These are phyloP conservation scores for Zaprionus kolodkinae DNA, from an alignment of 1,140 invertebrate species.

Conservation along the genomic window DNA sequence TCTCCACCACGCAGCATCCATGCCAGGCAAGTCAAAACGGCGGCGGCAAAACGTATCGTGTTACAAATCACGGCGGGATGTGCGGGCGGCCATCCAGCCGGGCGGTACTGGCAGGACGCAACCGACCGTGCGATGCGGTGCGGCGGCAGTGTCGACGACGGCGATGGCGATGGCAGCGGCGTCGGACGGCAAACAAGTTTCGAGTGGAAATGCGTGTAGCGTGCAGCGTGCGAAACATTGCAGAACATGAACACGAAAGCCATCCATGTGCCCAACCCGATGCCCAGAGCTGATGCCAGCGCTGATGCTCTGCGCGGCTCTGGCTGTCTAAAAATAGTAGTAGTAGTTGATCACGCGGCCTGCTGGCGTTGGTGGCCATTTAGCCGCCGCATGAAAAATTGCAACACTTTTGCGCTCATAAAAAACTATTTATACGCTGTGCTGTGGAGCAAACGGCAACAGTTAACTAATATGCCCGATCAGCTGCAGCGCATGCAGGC, in stretches of 20 bases:
- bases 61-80: slow-evolving; percentile 76
- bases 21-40: slow-evolving; percentile 50
- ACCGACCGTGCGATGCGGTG: slow-evolving; percentile 16
- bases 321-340: slow-evolving; percentile 66
- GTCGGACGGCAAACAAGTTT: slow-evolving; percentile 66
- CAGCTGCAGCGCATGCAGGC: neutral
- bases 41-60: slow-evolving; percentile 78
- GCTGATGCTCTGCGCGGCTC: slow-evolving; percentile 55
- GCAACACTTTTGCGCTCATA: slow-evolving; percentile 82
- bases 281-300: slow-evolving; percentile 39
- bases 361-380: slow-evolving; percentile 12
- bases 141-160: slow-evolving; percentile 7
- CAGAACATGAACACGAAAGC: slow-evolving; percentile 76
- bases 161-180: neutral
- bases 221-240: slow-evolving; percentile 79
- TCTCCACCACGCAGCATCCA: slow-evolving; percentile 12
- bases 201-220: slow-evolving; percentile 82
- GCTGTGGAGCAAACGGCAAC: slow-evolving; percentile 17
- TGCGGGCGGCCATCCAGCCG: slow-evolving; percentile 40
- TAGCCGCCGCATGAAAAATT: slow-evolving; percentile 73
- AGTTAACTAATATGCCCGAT: slow-evolving; percentile 67
- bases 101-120: slow-evolving; percentile 2
- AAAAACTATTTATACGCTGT: slow-evolving; percentile 75
- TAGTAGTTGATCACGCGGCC: slow-evolving; percentile 44
- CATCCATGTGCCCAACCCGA: slow-evolving; percentile 49